Base-by-base conservation (phyloP, 2,113 vertebrate species). In the Oryzias celebensis region DNA sequence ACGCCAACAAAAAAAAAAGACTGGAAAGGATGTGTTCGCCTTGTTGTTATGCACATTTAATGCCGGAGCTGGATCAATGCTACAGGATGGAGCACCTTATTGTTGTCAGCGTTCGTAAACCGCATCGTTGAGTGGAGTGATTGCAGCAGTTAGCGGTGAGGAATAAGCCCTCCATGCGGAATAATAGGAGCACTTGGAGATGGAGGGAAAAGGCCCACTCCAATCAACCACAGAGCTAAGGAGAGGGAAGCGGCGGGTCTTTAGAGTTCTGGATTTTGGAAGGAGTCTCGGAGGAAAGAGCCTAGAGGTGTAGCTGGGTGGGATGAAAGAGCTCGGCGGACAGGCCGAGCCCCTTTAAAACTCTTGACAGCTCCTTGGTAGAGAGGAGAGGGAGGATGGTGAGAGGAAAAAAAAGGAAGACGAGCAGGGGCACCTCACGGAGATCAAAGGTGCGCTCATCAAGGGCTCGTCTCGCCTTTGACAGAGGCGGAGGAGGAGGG, bases 381-480 rank as follows among this genome's bases (percentile, higher is more conserved):
- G 65, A 59, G 57, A 46, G 65, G 49, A 63, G 71, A 52, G 58
- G 44, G 62, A 58, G 65, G 71, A 43, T 58, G 74, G 68, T 47
- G 62, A 65, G 55, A 52, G 62, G 28, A 47, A 58, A 28, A 55
- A 71, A 52, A 58, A 61, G 52, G 45, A 62, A 63, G 73, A 65
- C 71, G 71, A 68, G 75, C 65, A 60, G 71, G 64, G 68, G 69
- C 49, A 50, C 44, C 60, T 69, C 57, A 0, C 14, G 10, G 62
- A 78, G 81, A 89, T 87, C 81, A 89, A 85, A 85, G 77, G 73
- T 78, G 28, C 13, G 5, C 44, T 78, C 77, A 62, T 79, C 73
- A 75, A 85, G 75, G 70, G 46, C 63, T 71, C 46, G 76, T 77
- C 74, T 88, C 50, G 66, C 17, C 59, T 83, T 59, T 77, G 78